These are phyloP conservation scores for Oenanthe oenanthe DNA, from an alignment of 2,113 vertebrate genomes.

Conservation along the genomic window DNA sequence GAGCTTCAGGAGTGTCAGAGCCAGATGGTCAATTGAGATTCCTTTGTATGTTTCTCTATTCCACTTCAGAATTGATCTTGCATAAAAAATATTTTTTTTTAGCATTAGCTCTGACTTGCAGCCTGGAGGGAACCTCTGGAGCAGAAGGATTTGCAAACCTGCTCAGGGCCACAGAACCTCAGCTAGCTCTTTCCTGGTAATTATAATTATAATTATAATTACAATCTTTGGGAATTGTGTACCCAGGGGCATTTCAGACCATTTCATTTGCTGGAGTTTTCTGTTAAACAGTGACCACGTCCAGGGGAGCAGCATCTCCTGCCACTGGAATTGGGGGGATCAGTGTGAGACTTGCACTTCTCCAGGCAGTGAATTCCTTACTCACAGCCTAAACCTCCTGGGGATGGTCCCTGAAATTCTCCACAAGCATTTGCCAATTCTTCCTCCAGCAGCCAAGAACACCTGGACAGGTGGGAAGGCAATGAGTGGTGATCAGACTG, in stretches of 20 bases:
- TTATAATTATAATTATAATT: neutral
- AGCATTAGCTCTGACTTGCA: neutral
- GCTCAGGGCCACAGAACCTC: neutral
- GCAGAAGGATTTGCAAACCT: neutral
- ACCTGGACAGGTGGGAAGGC: neutral
- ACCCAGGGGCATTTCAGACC: neutral
- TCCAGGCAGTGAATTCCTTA: neutral
- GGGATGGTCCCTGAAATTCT: neutral
- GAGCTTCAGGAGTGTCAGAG: neutral
- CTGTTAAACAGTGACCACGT: accelerated
- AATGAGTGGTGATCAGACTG: neutral
- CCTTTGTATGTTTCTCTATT: neutral
- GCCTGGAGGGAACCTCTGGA: neutral
- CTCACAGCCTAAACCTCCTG: neutral
- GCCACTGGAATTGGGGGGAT: neutral
- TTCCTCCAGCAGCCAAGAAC: neutral
- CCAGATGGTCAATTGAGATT: constrained; percentile 22
- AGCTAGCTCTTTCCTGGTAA: accelerated
- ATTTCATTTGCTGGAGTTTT: neutral
- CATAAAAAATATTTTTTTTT: neutral
- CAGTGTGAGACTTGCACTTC: accelerated
- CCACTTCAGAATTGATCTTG: constrained; percentile 17
- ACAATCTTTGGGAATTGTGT: neutral
- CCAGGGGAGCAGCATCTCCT: neutral
- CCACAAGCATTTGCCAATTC: neutral